Base-by-base conservation (phyloP, 2,888 invertebrate genomes). In the Euzophera pinguis region DNA sequence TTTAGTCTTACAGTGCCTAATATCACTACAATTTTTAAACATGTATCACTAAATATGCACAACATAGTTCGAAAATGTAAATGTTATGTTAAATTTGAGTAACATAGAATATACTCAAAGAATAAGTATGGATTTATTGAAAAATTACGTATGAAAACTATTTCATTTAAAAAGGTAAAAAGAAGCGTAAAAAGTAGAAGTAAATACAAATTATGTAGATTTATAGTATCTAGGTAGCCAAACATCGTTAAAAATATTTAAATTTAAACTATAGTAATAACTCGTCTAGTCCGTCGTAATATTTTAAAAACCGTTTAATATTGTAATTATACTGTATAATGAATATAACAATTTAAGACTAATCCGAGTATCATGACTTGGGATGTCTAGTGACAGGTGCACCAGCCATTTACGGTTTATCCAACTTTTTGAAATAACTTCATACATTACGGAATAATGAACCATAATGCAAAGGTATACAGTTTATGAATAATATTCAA, bases 331-430 rank as follows among this genome's bases (percentile, higher is more conserved):
- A 14, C 5, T 14, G 34, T 16, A 45, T 16, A 54, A 22, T 59
- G 59, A 55, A 41, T 58, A 59, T 14, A 14, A 32, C 32, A 45
- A 61, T 67, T 65, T 67, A 69, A 73, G 69, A 67, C 68, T 71
- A 72, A 71, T 73, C 66, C 66, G 56, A 63, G 60, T 50, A 52
- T 60, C 65, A 62, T 64, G 57, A 56, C 59, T 67, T 79, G 79
- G 67, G 63, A 62, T 64, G 66, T 65, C 73, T 71, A 76, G 70
- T 67, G 81, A 79, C 87, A 88, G 87, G 86, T 88, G 88, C 79
- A 73, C 66, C 69, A 57, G 59, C 81, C 79, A 70, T 84, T 78
- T 84, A 86, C 75, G 80, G 84, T 55, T 66, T 65, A 70, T 64
- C 65, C 73, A 69, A 77, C 73, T 77, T 84, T 75, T 77, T 74